A percentile compares a stretch with the other conserved stretches of the same genome.
These are phyloP conservation scores for Acrocephalus kingi DNA, from an alignment of 2,113 vertebrate genomes.

Conservation along the genomic window DNA sequence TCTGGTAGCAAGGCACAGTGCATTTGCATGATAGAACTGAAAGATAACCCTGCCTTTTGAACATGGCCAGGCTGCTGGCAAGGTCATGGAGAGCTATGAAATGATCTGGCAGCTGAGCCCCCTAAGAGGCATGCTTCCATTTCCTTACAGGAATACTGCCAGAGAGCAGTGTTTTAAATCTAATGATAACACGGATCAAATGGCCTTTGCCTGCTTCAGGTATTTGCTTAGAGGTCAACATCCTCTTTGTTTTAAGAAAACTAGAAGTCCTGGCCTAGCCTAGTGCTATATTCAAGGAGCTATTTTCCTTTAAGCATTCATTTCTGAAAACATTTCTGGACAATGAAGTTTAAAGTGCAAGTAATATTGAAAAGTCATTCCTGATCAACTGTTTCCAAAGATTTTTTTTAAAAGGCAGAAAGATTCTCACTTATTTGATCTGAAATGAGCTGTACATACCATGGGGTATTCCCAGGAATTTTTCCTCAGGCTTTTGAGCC, in stretches of 20 bases:
- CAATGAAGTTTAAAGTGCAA: neutral
- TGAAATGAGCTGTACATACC: neutral
- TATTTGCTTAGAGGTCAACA: neutral
- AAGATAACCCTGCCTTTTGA: constrained; percentile 40
- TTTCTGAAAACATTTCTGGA: neutral
- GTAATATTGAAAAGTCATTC: neutral
- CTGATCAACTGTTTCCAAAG: neutral
- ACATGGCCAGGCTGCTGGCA: neutral
- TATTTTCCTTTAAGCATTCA: neutral
- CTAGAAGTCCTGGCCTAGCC: neutral
- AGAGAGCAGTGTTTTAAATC: neutral
- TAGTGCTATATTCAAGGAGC: neutral
- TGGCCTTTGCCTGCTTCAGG: neutral
- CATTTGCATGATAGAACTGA: constrained; percentile 14
- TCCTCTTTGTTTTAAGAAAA: neutral
- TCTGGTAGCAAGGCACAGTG: neutral
- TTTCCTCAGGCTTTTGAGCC: neutral
- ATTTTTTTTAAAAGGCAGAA: neutral
- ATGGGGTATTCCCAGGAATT: neutral
- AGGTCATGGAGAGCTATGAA: neutral
- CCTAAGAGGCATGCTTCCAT: neutral
- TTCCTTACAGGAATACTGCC: neutral
- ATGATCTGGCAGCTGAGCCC: neutral
- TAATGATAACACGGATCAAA: neutral
- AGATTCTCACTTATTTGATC: neutral